phyloP scores from a whole-genome alignment of 2,888 invertebrate species.

The Nymphalis c-album region DNA sequence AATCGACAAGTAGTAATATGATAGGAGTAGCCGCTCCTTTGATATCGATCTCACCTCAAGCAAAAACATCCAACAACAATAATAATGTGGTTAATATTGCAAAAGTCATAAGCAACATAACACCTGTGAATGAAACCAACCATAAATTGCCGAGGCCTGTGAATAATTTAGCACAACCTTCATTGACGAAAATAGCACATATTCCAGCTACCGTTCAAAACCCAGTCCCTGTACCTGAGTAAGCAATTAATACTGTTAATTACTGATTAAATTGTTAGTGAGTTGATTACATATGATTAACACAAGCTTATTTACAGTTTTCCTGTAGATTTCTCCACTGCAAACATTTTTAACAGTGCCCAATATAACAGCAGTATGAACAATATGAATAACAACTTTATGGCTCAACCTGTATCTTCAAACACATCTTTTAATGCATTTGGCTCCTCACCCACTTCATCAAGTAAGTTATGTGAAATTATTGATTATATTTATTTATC shows the following conservation, averaged over 20 bases:
- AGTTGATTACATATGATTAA: no score
- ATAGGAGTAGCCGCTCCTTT: constrained; percentile 55
- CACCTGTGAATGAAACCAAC: constrained; percentile 54
- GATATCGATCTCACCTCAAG: constrained; percentile 68
- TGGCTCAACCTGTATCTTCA: constrained; percentile 70
- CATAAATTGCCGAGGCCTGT: constrained; percentile 66
- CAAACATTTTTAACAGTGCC: constrained; percentile 86
- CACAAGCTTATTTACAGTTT: constrained; percentile 69
- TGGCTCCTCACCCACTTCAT: constrained; percentile 50
- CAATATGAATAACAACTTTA: constrained; percentile 64
- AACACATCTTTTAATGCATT: constrained; percentile 59
- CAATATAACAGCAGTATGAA: constrained; percentile 69
- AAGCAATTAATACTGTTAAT: constrained; percentile 43
- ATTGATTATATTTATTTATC: constrained; percentile 3
- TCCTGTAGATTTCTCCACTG: constrained; percentile 87
- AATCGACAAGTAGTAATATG: constrained; percentile 50
- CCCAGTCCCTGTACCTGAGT: constrained; percentile 69
- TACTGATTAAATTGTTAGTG: background rate
- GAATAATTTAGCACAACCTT: constrained; percentile 58
- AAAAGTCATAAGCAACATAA: constrained; percentile 61
- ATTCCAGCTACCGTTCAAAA: constrained; percentile 39
- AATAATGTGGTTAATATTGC: constrained; percentile 56
- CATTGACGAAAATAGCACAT: constrained; percentile 47
- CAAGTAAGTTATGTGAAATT: constrained; percentile 55
- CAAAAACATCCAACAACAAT: constrained; percentile 51